phyloP scores from a whole-genome alignment of 2,888 invertebrate species.

The Pelosia muscerda region DNA sequence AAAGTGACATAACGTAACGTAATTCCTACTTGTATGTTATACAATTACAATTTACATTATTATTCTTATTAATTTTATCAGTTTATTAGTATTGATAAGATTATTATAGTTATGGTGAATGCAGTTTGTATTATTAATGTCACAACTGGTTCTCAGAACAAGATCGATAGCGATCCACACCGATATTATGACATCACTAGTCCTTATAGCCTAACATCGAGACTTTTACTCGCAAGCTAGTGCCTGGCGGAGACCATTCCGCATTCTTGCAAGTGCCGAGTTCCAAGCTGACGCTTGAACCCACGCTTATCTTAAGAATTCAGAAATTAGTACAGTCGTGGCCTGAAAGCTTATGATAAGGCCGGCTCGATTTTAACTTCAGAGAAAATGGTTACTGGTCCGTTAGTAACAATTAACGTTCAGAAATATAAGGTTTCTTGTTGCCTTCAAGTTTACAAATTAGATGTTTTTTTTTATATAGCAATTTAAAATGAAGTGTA shows the following conservation, averaged over 20 bases:
- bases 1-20: background rate
- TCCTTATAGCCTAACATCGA: constrained; percentile 51
- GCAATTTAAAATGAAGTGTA: too few species aligned
- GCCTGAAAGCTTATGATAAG: background rate
- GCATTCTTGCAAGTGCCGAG: constrained; percentile 65
- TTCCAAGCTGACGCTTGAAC: constrained; percentile 39
- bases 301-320: constrained; percentile 46
- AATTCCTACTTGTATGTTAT: background rate
- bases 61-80: background rate
- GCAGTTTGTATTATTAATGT: background rate
- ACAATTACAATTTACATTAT: background rate
- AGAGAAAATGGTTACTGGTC: background rate
- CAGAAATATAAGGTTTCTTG: background rate
- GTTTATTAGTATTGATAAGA: background rate
- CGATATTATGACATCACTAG: background rate
- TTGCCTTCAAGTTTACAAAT: background rate
- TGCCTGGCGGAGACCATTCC: constrained; percentile 68
- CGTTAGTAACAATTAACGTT: background rate
- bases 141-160: background rate
- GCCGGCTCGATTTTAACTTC: background rate
- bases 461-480: background rate
- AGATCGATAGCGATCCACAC: background rate
- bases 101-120: background rate
- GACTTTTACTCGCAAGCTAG: constrained; percentile 60
- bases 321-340: constrained; percentile 7